A percentile compares a stretch with the other conserved stretches of the same genome.
Evolutionary conservation across 2,888 invertebrate species (phyloP).

Genomic region (Augochlorella aurata): DNA sequence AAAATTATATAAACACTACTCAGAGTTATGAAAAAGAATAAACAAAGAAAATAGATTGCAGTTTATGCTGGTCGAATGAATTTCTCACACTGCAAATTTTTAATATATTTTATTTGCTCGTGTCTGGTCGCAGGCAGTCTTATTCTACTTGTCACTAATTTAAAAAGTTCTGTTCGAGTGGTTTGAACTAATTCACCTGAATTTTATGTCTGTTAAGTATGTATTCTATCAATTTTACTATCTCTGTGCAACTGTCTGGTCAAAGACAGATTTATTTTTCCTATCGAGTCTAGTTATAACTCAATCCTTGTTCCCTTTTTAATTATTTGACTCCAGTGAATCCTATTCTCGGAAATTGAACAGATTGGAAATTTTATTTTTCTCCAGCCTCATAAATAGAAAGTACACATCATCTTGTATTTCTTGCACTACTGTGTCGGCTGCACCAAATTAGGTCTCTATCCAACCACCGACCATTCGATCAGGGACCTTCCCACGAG

Average conservation of each 20-base stretch:
- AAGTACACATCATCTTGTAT: neutral
- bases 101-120: neutral
- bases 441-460: neutral
- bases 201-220: neutral
- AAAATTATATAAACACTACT: no score
- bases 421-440: neutral
- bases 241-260: neutral
- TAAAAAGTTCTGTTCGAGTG: neutral
- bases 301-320: neutral
- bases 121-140: neutral
- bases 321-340: neutral
- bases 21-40: no score
- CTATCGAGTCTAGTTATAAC: no score
- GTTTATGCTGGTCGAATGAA: no score
- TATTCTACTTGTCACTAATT: neutral
- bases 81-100: no score
- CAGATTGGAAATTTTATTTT: neutral
- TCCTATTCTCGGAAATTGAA: neutral
- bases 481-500: neutral
- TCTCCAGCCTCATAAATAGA: slow-evolving; percentile 8
- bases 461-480: neutral
- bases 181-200: neutral
- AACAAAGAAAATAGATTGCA: no score
- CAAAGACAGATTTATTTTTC: neutral
- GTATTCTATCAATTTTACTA: neutral